Conservation (phyloP, 2,888 invertebrate species). For the Empis livida region DNA sequence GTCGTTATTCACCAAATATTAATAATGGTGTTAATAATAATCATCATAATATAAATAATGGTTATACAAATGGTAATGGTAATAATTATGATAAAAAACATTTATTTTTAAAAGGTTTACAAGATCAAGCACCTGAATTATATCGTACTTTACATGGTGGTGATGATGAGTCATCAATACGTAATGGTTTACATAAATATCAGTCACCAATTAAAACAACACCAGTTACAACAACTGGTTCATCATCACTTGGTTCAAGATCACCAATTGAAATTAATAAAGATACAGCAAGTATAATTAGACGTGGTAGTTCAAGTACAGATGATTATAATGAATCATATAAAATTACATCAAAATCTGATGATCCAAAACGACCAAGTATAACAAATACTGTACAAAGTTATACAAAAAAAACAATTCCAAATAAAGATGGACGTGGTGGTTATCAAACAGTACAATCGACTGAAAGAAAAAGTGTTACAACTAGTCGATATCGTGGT, state of each 20-base stretch:
- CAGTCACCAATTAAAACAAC: neutral
- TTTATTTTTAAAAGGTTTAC: constrained; percentile 53
- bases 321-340: constrained; percentile 61
- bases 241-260: constrained; percentile 30
- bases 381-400: constrained; percentile 59
- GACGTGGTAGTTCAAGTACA: constrained; percentile 53
- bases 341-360: constrained; percentile 52
- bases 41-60: neutral
- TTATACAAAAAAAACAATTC: constrained; percentile 54
- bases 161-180: constrained; percentile 41
- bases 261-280: constrained; percentile 32
- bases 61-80: constrained; percentile 16
- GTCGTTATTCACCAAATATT: constrained; percentile 11
- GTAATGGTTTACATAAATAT: constrained; percentile 35
- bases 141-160: constrained; percentile 58
- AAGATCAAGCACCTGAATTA: constrained; percentile 57
- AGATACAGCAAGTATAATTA: constrained; percentile 36
- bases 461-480: constrained; percentile 55
- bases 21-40: constrained; percentile 4
- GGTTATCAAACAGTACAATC: constrained; percentile 56
- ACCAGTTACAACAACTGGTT: neutral
- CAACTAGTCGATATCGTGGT: constrained; percentile 47
- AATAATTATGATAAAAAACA: constrained; percentile 49
- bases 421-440: constrained; percentile 47
- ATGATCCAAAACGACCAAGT: constrained; percentile 52